Evolutionary conservation across 1,140 invertebrate species (phyloP).

Genomic region (Planococcus citri): DNA sequence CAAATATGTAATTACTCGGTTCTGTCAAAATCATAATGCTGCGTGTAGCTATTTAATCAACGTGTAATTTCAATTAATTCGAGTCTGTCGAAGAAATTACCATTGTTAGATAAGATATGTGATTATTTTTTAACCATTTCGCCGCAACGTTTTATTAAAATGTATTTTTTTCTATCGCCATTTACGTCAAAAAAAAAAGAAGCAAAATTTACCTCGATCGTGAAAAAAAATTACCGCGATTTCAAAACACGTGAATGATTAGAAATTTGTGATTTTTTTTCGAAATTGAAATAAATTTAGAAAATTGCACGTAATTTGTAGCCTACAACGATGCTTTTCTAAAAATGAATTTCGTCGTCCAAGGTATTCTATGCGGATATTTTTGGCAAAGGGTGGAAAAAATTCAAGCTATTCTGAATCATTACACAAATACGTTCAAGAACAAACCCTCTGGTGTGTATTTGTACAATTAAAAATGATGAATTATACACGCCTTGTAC

Average conservation of each 20-base stretch:
- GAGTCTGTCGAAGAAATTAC: background rate
- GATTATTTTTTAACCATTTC: background rate
- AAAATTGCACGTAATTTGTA: too few species aligned
- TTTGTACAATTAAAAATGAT: background rate
- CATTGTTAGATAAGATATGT: background rate
- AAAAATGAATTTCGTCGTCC: too few species aligned
- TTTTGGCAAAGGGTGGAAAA: too few species aligned
- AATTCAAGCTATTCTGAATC: too few species aligned
- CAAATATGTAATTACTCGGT: background rate
- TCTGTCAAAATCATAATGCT: background rate
- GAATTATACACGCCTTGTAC: background rate
- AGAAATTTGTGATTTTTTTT: too few species aligned
- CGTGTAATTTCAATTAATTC: conserved; percentile 8
- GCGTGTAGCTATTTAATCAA: background rate
- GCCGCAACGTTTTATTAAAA: background rate
- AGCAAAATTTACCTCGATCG: too few species aligned
- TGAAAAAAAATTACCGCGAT: too few species aligned
- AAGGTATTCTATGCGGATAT: too few species aligned
- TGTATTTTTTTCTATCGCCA: background rate
- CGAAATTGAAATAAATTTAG: too few species aligned
- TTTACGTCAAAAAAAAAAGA: too few species aligned
- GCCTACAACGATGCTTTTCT: too few species aligned
- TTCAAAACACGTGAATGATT: too few species aligned
- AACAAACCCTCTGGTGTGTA: background rate
- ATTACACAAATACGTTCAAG: background rate